Evolutionary conservation across 2,888 invertebrate genomes (phyloP).

Genomic region (Tinea semifulvella): DNA sequence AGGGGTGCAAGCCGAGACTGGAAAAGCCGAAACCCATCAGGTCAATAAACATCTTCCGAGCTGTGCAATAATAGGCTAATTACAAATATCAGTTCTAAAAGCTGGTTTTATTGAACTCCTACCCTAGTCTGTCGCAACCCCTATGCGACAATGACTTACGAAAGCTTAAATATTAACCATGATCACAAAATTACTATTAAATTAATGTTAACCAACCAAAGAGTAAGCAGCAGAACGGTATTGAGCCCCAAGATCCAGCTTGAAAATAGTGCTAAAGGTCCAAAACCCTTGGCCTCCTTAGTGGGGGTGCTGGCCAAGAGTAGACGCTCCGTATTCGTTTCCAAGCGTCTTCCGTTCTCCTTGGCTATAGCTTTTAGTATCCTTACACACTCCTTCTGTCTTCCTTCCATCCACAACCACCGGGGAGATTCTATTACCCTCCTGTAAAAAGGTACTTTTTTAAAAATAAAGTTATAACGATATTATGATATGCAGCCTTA

Average conservation of each 20-base stretch:
- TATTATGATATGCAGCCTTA: too few species aligned
- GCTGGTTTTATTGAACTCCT: too few species aligned
- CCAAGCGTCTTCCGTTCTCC: slow-evolving; percentile 55
- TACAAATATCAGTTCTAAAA: too few species aligned
- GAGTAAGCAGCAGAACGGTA: slow-evolving; percentile 58
- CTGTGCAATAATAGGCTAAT: too few species aligned
- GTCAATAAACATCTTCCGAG: too few species aligned
- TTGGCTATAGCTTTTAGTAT: slow-evolving; percentile 63
- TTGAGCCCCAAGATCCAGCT: slow-evolving; percentile 62
- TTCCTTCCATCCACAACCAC: slow-evolving; percentile 67
- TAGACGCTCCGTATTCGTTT: slow-evolving; percentile 41
- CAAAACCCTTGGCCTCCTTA: slow-evolving; percentile 46
- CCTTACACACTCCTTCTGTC: slow-evolving; percentile 49
- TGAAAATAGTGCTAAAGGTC: slow-evolving; percentile 65
- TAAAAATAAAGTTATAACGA: not conserved
- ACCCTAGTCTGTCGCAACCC: too few species aligned
- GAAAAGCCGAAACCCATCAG: too few species aligned
- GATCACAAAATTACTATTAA: too few species aligned
- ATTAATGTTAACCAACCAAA: slow-evolving; percentile 62
- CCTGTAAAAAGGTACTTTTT: slow-evolving; percentile 34
- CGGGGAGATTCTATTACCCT: slow-evolving; percentile 71
- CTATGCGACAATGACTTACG: too few species aligned
- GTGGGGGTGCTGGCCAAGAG: slow-evolving; percentile 26
- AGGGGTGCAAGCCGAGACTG: too few species aligned
- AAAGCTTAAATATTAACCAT: too few species aligned